Conservation (phyloP, 2,113 vertebrate species). For the Notothenia rossii region DNA sequence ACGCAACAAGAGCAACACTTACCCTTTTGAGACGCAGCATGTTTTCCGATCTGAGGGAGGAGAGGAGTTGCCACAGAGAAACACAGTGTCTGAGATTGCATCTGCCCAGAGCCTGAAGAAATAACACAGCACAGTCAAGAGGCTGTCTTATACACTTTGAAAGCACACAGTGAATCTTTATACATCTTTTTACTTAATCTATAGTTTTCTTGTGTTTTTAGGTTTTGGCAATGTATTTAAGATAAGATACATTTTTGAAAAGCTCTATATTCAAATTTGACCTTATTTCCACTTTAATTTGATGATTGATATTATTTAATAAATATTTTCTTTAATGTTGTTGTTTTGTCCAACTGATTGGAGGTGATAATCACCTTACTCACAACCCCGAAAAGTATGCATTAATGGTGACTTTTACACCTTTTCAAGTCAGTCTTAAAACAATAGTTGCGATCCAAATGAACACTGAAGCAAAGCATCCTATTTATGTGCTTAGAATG, state of each 20-base stretch:
- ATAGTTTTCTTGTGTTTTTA: background rate
- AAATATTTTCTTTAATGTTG: background rate
- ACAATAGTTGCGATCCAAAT: too few relatives aligned
- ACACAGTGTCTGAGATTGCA: constrained; percentile 85
- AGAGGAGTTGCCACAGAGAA: constrained; percentile 90
- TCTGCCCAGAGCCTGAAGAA: constrained; percentile 82
- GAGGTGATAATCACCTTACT: background rate
- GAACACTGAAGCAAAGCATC: too few relatives aligned
- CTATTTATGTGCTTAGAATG: too few relatives aligned
- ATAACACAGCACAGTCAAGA: background rate
- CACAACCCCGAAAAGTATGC: too few relatives aligned
- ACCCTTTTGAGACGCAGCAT: constrained; percentile 86
- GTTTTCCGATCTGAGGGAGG: constrained; percentile 87
- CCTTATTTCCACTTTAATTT: background rate
- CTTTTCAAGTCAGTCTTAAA: too few relatives aligned
- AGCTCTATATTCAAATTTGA: too few relatives aligned
- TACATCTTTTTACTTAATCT: too few relatives aligned
- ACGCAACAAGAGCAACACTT: constrained; percentile 14
- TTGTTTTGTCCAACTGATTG: background rate
- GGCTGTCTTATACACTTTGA: background rate
- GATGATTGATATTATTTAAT: background rate
- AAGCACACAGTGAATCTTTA: background rate
- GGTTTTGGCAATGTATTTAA: background rate
- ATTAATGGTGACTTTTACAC: too few relatives aligned
- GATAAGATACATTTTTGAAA: background rate